Evolutionary conservation across 2,888 invertebrate species (phyloP).

Genomic region (Ophion ventricosus): DNA sequence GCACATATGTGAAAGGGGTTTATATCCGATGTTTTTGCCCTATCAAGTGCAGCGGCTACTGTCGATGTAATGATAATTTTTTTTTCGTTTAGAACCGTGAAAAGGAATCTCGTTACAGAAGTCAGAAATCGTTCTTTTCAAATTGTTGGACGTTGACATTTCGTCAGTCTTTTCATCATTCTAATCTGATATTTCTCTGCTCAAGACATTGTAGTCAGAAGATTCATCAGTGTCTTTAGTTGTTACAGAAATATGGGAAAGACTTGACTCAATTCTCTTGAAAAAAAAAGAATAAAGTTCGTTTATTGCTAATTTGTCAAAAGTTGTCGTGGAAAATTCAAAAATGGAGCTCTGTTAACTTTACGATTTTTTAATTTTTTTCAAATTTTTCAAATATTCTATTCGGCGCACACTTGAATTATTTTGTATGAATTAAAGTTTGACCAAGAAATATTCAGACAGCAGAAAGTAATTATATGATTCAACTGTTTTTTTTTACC

Average conservation of each 20-base stretch:
- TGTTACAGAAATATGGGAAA: background rate
- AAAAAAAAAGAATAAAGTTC: background rate
- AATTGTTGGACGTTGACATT: background rate
- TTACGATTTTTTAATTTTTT: background rate
- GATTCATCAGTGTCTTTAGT: background rate
- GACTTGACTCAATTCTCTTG: background rate
- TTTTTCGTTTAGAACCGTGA: background rate
- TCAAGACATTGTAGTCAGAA: background rate
- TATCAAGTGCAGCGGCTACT: slow-evolving; percentile 1
- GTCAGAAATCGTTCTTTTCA: background rate
- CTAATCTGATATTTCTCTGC: background rate
- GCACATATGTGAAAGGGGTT: background rate
- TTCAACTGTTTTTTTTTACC: background rate
- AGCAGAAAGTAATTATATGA: background rate
- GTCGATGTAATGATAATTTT: background rate
- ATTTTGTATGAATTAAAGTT: background rate
- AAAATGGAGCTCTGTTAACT: background rate
- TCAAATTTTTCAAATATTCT: background rate
- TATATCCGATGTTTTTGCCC: background rate
- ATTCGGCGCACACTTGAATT: background rate
- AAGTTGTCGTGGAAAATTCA: background rate
- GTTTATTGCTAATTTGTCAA: background rate
- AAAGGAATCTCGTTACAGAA: background rate
- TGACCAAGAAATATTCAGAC: too few relatives aligned
- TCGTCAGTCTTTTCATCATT: background rate